Evolutionary conservation across 2,113 vertebrate genomes (phyloP), one percentile per base, ranked within the genome.

Genomic region (Solea solea): DNA sequence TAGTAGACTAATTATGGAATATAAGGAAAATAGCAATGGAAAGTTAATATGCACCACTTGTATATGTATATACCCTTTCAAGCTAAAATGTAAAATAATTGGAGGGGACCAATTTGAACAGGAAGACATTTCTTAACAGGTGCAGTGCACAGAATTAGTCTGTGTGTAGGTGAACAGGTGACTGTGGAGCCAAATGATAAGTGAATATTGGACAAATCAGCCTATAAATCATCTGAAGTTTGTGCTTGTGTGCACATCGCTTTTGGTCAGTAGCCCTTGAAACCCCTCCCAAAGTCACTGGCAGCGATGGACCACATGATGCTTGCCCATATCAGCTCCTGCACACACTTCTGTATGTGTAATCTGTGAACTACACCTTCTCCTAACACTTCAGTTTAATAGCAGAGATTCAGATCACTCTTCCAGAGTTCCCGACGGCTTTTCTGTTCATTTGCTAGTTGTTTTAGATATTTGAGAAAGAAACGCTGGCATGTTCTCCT

Each of bases 251-350:
- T 8, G 0, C 8, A 64, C 16, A 14, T 60, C 59, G 41, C 4
- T 5, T 11, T 27, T 16, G 4, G 27, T 77, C 10, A 34, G 49
- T 28, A 62, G 52, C 54, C 34, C 52, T 64, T 40, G 1, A 40
- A 53, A 28, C 80, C 49, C 71, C 79, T 80, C 74, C 79, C 77
- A 55, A 8, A 64, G 44, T 21, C 40, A 48, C 7, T 63, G 53
- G 53, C 25, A 4, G n/a, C 4, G 8, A 11, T 21, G 27, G 53
- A 42, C 63, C 9, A 2, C 50, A n/a, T 62, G 60, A 64, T 50
- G 51, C 11, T 11, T 14, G 4, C 11, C 45, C 45, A 12, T 48
- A 48, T 48, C 45, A 48, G 45, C 45, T 12, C 10, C 45, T 48
- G 45, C 45, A 48, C 45, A 48, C 14, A 13, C 34, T 48, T 9